These are phyloP conservation scores for Allobates femoralis DNA, from an alignment of 2,797 vertebrate species.

Conservation along the genomic window DNA sequence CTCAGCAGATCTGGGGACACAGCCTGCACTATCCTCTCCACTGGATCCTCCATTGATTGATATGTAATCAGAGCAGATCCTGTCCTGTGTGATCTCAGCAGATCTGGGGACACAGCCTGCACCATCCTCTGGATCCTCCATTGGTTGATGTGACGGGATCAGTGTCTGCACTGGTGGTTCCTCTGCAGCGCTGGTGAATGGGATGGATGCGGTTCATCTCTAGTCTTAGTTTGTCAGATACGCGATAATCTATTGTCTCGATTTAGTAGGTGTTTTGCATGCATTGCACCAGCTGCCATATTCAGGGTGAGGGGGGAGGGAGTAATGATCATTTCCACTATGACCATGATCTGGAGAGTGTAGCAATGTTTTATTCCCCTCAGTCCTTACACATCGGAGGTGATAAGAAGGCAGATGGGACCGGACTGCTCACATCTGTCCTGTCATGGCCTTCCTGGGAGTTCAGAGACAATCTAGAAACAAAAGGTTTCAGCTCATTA, in stretches of 20 bases:
- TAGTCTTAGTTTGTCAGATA: not conserved
- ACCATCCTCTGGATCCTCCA: not conserved
- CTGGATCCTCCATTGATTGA: not conserved
- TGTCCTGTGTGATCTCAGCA: not conserved
- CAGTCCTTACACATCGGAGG: not conserved
- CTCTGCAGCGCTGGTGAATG: not conserved
- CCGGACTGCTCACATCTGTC: constrained; percentile 1
- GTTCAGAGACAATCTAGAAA: constrained; percentile 1
- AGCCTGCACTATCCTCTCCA: not conserved
- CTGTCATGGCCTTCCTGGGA: constrained; percentile 24
- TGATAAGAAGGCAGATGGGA: constrained; percentile 22
- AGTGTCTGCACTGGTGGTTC: not conserved
- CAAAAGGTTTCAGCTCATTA: constrained; percentile 47
- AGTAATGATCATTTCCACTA: not conserved
- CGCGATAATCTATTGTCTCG: not conserved
- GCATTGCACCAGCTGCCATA: too few species aligned
- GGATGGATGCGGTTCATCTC: not conserved
- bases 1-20: not conserved
- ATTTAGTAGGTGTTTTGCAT: too few species aligned
- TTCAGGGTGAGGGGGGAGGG: too few species aligned
- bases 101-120: too few species aligned
- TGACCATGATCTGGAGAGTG: not conserved
- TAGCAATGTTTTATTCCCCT: not conserved
- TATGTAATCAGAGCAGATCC: not conserved
- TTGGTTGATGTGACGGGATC: too few species aligned